Conservation (phyloP, 2,797 vertebrate genomes). For the Tamandua tetradactyla region DNA sequence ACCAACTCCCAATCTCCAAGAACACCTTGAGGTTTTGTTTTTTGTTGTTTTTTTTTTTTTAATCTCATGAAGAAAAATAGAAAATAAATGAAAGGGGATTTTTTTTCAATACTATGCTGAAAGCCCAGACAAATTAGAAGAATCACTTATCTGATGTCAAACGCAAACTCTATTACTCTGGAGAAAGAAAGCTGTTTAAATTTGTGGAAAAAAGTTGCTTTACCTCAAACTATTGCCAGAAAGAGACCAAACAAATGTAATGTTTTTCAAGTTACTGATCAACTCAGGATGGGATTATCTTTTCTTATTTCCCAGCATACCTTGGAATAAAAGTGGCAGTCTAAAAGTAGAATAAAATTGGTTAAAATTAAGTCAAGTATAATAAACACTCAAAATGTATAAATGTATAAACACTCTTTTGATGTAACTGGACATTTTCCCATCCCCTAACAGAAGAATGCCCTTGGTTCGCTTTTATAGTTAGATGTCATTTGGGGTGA, state of each 20-base stretch:
- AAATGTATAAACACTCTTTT: constrained; percentile 53
- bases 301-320: not conserved
- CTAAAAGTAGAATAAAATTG: constrained; percentile 25
- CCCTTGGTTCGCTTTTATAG: not conserved
- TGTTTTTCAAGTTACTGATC: constrained; percentile 45
- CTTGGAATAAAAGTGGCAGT: not conserved
- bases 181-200: constrained; percentile 46
- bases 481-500: constrained; percentile 2
- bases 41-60: too few relatives aligned
- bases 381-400: constrained; percentile 12
- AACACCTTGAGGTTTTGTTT: constrained; percentile 1
- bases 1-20: constrained; percentile 4
- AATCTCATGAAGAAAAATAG: not conserved
- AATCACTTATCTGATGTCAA: constrained; percentile 48
- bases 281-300: not conserved
- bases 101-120: constrained; percentile 21
- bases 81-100: constrained; percentile 60
- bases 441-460: constrained; percentile 2
- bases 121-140: constrained; percentile 50
- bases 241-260: not conserved
- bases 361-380: constrained; percentile 30
- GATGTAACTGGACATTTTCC: constrained; percentile 36
- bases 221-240: constrained; percentile 24
- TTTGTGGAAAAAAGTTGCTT: constrained; percentile 22
- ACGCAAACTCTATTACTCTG: constrained; percentile 43